Evolutionary conservation across 2,113 vertebrate species (phyloP).

Genomic region (Sphyrna mokarran): DNA sequence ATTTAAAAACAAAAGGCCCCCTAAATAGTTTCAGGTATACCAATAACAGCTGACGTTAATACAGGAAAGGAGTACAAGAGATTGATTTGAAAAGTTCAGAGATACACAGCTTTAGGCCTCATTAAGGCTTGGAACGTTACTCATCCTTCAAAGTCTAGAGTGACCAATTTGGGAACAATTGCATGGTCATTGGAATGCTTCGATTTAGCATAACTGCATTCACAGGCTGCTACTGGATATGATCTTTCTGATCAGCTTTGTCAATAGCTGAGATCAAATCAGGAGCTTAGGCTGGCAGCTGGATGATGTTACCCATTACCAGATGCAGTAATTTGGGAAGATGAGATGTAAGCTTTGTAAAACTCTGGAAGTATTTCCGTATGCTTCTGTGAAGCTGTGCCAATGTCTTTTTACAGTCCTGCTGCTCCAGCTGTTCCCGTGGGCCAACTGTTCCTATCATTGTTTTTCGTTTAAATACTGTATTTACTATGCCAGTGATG

Average conservation of each 20-base stretch:
- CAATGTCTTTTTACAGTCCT: not conserved
- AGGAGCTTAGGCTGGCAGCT: not conserved
- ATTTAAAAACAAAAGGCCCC: not conserved
- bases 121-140: not conserved
- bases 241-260: not conserved
- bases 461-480: not conserved
- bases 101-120: not conserved
- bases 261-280: not conserved
- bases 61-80: not conserved
- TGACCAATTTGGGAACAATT: not conserved
- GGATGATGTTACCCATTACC: not conserved
- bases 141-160: not conserved
- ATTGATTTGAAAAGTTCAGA: not conserved
- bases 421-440: not conserved
- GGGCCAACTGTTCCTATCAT: not conserved
- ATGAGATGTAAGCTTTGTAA: not conserved
- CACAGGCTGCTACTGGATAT: not conserved
- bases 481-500: not conserved
- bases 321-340: not conserved
- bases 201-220: not conserved
- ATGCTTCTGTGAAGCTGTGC: slow-evolving; percentile 3
- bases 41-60: not conserved
- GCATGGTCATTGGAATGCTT: not conserved
- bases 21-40: not conserved
- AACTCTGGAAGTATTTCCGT: not conserved